phyloP scores from a whole-genome alignment of 2,113 vertebrate species.

The Ptilorrhoa leucosticta region DNA sequence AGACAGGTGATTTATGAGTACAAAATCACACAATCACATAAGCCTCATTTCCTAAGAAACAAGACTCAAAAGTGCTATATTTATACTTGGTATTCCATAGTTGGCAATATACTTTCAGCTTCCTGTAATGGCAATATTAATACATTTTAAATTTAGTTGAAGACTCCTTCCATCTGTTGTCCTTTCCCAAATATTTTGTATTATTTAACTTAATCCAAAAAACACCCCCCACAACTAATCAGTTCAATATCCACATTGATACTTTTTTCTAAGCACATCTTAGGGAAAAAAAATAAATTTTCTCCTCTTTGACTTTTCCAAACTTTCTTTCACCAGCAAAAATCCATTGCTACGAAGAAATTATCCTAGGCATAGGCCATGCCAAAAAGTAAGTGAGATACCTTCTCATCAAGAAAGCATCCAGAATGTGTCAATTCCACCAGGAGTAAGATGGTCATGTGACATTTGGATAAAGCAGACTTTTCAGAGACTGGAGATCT shows the following conservation, averaged over 20 bases:
- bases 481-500: background rate
- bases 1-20: background rate
- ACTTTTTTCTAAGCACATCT: background rate
- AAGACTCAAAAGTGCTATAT: background rate
- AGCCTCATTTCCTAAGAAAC: background rate
- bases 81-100: background rate
- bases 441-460: background rate
- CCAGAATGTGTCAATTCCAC: background rate
- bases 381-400: background rate
- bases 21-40: background rate
- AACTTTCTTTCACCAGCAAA: background rate
- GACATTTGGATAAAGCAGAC: background rate
- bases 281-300: background rate
- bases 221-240: rapidly evolving
- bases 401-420: background rate
- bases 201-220: background rate
- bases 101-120: background rate
- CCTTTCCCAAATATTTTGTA: background rate
- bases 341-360: background rate
- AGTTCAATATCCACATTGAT: background rate
- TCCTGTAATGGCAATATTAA: background rate
- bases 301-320: background rate
- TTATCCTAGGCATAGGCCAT: background rate
- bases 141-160: background rate
- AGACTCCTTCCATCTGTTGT: background rate